Conservation (phyloP, 2,797 vertebrate genomes). For the Clarias pachynema region DNA sequence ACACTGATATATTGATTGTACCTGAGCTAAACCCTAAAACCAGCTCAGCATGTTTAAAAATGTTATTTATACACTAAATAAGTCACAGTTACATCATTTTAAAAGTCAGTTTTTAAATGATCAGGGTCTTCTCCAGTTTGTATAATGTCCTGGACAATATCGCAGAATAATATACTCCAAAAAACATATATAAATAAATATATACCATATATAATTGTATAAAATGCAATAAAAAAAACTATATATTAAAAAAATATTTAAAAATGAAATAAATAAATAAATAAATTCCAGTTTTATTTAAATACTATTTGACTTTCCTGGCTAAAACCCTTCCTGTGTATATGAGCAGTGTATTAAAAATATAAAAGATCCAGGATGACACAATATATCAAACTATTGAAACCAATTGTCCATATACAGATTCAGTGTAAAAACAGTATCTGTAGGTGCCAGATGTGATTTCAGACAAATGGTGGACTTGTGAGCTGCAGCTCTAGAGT, state of each 20-base stretch:
- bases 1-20: background rate
- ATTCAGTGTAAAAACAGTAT: background rate
- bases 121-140: background rate
- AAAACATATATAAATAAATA: background rate
- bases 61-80: background rate
- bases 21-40: background rate
- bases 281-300: slow-evolving; percentile 1
- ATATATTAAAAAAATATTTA: too few species aligned
- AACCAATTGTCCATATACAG: background rate
- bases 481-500: background rate
- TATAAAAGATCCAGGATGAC: slow-evolving; percentile 4
- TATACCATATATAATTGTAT: too few species aligned
- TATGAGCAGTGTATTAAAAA: background rate
- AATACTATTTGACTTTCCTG: background rate
- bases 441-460: background rate
- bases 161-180: background rate
- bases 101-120: background rate
- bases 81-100: background rate
- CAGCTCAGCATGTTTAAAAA: slow-evolving; percentile 1
- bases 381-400: background rate
- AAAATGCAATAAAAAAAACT: too few species aligned
- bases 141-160: background rate
- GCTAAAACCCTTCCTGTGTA: background rate
- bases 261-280: too few species aligned
- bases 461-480: background rate